These are phyloP conservation scores for Asbolus verrucosus DNA, from an alignment of 1,140 invertebrate species.

Conservation along the genomic window DNA sequence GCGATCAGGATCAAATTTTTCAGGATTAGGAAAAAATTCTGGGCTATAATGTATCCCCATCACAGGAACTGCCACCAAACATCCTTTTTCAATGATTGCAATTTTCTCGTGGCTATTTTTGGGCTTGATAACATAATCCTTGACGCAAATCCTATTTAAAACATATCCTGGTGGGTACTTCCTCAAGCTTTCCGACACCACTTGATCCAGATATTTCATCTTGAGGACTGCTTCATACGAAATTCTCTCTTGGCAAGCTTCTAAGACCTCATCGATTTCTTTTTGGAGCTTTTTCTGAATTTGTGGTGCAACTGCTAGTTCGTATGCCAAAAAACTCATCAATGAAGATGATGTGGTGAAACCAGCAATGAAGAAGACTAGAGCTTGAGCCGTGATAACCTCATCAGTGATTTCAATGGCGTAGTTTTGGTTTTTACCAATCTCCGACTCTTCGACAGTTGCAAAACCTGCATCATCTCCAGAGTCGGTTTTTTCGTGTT, in stretches of 20 bases:
- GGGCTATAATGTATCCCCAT: slow-evolving; percentile 67
- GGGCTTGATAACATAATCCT: slow-evolving; percentile 66
- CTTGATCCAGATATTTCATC: slow-evolving; percentile 53
- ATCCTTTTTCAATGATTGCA: slow-evolving; percentile 61
- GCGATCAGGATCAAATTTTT: slow-evolving; percentile 71
- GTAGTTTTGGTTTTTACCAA: slow-evolving; percentile 47
- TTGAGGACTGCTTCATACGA: slow-evolving; percentile 47
- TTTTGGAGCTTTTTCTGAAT: slow-evolving; percentile 63
- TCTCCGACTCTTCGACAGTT: slow-evolving; percentile 58
- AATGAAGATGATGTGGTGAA: slow-evolving; percentile 68
- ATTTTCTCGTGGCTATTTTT: slow-evolving; percentile 28
- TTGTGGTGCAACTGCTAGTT: slow-evolving; percentile 68
- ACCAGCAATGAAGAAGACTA: slow-evolving; percentile 73
- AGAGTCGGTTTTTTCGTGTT: slow-evolving; percentile 45
- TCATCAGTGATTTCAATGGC: slow-evolving; percentile 65
- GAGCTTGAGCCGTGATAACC: slow-evolving; percentile 73
- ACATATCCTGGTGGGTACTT: slow-evolving; percentile 67
- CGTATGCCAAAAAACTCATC: slow-evolving; percentile 59
- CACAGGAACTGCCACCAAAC: slow-evolving; percentile 58
- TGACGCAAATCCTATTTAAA: slow-evolving; percentile 67
- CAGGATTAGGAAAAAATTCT: slow-evolving; percentile 62
- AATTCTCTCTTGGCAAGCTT: neutral
- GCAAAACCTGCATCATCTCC: slow-evolving; percentile 63
- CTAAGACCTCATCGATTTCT: slow-evolving; percentile 55
- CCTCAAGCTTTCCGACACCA: slow-evolving; percentile 48